A percentile compares a stretch with the other conserved stretches of the same genome.
These are phyloP conservation scores for Engystomops pustulosus DNA, from an alignment of 2,113 vertebrate genomes.

Conservation along the genomic window DNA sequence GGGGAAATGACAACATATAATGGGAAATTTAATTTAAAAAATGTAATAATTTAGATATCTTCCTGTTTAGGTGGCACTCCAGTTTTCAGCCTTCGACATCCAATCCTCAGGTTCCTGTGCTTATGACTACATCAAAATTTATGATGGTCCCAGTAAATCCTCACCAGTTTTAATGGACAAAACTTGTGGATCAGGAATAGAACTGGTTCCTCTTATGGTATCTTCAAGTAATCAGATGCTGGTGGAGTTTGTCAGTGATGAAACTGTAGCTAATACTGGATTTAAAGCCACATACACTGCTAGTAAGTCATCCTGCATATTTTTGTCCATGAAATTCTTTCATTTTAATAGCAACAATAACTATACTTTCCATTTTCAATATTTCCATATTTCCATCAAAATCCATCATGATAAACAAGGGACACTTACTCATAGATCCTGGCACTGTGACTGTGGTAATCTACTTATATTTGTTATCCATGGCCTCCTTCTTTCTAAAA, in stretches of 20 bases:
- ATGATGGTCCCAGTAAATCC: slow-evolving; percentile 67
- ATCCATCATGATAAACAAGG: no score
- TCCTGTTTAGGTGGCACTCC: slow-evolving; percentile 65
- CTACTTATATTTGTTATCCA: no score
- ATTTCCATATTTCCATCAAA: no score
- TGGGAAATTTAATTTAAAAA: no score
- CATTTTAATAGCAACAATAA: no score
- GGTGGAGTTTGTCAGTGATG: slow-evolving; percentile 68
- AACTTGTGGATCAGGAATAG: slow-evolving; percentile 64
- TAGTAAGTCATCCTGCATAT: slow-evolving; percentile 59
- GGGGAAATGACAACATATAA: no score
- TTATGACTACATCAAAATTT: slow-evolving; percentile 69
- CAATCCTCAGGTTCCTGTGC: slow-evolving; percentile 64
- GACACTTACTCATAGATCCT: no score
- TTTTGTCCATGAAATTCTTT: no score
- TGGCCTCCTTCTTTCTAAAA: no score
- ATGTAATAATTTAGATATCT: background rate
- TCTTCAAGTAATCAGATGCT: slow-evolving; percentile 63
- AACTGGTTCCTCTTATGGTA: slow-evolving; percentile 63
- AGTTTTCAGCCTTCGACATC: slow-evolving; percentile 68
- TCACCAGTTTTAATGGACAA: slow-evolving; percentile 66
- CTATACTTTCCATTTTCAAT: no score
- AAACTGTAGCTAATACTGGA: slow-evolving; percentile 60
- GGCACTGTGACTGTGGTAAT: no score
- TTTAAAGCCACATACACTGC: slow-evolving; percentile 67